Conservation (phyloP, 2,888 invertebrate species). For the Diarsia brunnea region DNA sequence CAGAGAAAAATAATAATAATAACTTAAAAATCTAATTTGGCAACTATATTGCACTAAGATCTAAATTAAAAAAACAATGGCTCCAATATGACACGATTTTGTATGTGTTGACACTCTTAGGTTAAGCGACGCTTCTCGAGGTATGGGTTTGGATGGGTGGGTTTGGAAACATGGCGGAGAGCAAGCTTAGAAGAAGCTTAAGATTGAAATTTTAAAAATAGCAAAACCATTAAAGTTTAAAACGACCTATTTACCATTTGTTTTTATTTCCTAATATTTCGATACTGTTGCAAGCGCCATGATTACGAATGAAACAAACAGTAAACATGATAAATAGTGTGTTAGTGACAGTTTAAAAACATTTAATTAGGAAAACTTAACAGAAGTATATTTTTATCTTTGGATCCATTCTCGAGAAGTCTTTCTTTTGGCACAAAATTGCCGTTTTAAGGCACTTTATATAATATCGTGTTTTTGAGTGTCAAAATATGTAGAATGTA, state of each 20-base stretch:
- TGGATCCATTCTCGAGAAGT: slow-evolving; percentile 20
- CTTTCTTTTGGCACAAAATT: slow-evolving; percentile 48
- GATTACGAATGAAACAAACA: background rate
- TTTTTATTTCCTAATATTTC: background rate
- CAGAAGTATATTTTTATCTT: background rate
- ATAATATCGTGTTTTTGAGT: slow-evolving; percentile 51
- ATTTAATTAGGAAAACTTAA: background rate
- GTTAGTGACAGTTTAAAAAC: background rate
- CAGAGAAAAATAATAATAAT: slow-evolving; percentile 25
- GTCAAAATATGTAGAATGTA: slow-evolving; percentile 47
- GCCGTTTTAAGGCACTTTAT: slow-evolving; percentile 42
- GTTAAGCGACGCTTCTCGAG: slow-evolving; percentile 52
- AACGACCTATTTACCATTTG: background rate
- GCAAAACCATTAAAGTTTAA: background rate
- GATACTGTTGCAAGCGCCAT: background rate
- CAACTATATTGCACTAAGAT: slow-evolving; percentile 82
- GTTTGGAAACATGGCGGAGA: background rate
- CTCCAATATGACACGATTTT: slow-evolving; percentile 66
- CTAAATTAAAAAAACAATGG: slow-evolving; percentile 69
- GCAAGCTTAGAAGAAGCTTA: background rate
- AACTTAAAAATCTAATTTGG: slow-evolving; percentile 77
- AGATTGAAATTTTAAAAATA: background rate
- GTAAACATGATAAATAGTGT: background rate
- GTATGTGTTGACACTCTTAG: slow-evolving; percentile 60
- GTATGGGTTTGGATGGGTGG: slow-evolving; percentile 9